Percentiles rank a stretch among this genome's conserved stretches.
Evolutionary conservation across 2,113 vertebrate genomes (phyloP).

Genomic region (Zosterops hypoxanthus): DNA sequence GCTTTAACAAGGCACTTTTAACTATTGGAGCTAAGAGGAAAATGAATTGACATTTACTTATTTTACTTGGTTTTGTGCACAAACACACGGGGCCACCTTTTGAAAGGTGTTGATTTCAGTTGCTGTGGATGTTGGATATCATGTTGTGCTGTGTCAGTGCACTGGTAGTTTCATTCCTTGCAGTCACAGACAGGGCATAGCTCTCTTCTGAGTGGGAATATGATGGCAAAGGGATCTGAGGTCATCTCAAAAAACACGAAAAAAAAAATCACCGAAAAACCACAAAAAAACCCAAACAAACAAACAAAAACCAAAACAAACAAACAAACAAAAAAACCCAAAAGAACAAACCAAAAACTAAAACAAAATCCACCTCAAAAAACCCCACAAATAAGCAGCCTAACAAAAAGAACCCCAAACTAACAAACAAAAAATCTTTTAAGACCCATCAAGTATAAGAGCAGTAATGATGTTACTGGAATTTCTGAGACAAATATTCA

Average conservation of each 20-base stretch:
- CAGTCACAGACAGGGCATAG: neutral
- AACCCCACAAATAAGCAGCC: too few species aligned
- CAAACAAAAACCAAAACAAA: too few species aligned
- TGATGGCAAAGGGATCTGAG: neutral
- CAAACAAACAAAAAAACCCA: too few species aligned
- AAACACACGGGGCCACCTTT: neutral
- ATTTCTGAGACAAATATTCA: too few species aligned
- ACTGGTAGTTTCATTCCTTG: neutral
- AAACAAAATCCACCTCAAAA: too few species aligned
- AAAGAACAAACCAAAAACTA: neutral
- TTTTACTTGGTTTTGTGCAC: neutral
- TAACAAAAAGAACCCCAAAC: too few species aligned
- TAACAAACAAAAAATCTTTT: too few species aligned
- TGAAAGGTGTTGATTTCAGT: neutral
- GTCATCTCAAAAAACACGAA: neutral
- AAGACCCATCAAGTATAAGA: too few species aligned
- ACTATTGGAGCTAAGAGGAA: neutral
- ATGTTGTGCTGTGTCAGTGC: neutral
- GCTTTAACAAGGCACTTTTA: neutral
- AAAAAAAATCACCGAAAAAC: too few species aligned
- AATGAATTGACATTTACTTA: neutral
- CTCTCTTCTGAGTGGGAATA: neutral
- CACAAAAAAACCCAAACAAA: too few species aligned
- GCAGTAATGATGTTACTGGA: too few species aligned
- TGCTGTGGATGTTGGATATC: neutral